Conservation (phyloP, 1,140 invertebrate species). For the Drosophila subpulchrella region DNA sequence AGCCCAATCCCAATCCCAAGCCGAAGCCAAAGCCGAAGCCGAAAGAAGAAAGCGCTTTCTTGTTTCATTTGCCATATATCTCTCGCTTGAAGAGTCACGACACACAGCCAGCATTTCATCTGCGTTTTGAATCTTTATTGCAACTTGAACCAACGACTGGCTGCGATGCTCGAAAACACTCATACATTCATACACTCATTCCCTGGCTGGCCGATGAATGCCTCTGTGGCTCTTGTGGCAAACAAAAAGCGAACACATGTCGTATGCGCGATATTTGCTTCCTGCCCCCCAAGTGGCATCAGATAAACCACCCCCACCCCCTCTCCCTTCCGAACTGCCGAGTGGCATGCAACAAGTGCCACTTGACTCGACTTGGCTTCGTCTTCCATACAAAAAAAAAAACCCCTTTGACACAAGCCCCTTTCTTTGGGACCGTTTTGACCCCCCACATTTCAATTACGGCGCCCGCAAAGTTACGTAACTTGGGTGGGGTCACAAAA, state of each 20-base stretch:
- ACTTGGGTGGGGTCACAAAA: slow-evolving; percentile 17
- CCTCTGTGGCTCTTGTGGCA: slow-evolving; percentile 4
- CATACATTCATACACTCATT: not conserved
- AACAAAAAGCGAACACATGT: slow-evolving; percentile 44
- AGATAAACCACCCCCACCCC: slow-evolving; percentile 17
- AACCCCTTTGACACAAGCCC: slow-evolving; percentile 12
- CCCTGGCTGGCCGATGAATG: too few species aligned
- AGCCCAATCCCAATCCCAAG: slow-evolving; percentile 22
- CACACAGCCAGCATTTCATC: slow-evolving; percentile 56
- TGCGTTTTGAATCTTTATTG: slow-evolving; percentile 66
- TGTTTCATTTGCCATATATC: slow-evolving; percentile 66
- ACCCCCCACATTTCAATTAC: slow-evolving; percentile 62
- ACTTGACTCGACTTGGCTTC: slow-evolving; percentile 51
- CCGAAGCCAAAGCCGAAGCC: slow-evolving; percentile 21
- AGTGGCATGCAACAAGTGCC: slow-evolving; percentile 43
- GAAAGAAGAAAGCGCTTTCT: slow-evolving; percentile 64
- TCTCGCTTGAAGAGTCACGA: slow-evolving; percentile 59
- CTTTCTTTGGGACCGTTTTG: slow-evolving; percentile 46
- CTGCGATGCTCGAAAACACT: slow-evolving; percentile 11
- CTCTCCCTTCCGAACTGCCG: slow-evolving; percentile 19
- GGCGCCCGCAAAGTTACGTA: slow-evolving; percentile 33
- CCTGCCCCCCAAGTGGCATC: slow-evolving; percentile 49
- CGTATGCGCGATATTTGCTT: slow-evolving; percentile 63
- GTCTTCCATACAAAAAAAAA: not conserved
- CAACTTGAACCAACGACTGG: slow-evolving; percentile 48